Evolutionary conservation across 2,113 vertebrate species (phyloP), one percentile per base, ranked within the genome.

Genomic region (Girardinichthys multiradiatus): DNA sequence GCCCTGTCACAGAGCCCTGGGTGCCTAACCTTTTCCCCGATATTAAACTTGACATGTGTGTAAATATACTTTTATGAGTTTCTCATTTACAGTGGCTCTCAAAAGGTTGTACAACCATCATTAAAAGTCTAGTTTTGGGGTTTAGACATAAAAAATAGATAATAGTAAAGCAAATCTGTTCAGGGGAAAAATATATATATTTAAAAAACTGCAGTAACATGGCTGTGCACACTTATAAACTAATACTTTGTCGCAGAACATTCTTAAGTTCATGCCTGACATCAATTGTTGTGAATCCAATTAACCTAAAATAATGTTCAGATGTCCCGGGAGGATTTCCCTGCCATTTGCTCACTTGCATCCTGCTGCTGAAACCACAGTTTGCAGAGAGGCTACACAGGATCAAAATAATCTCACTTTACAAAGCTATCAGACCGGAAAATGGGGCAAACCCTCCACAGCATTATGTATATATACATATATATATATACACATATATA

Each of bases 21-120:
- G 26, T 28, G 35, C 60, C 68, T 33, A 21, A 63, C 58, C 39
- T 48, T 57, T 57, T 74, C 21, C 33, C 35, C 27, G 65, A 58
- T 10, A 60, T 61, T 80, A 30, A 28, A 59, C 57, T 68, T 75
- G 26, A 66, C 24, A 48, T 4, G 9, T 30, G 24, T 21, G 24
- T 54, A 30, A 67, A 30, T n/a, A 33, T n/a, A 26, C 24, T 64
- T 39, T 33, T 33, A 19, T 3, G 19, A 4, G 60, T 21, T 62
- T 33, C 29, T 54, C 19, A 54, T 11, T 54, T 54, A 10, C 9
- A 11, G 48, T 54, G 7, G 2, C 10, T 54, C 17, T n/a, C n/a
- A 54, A 54, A 48, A 54, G 24, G 21, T 54, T 54, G 48, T 2
- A 54, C 48, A 24, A 54, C 0, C 9, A 21, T 54, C 17, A 2